A percentile compares a stretch with the other conserved stretches of the same genome.
Conservation (phyloP, 1,140 invertebrate genomes). For the Procambarus clarkii region DNA sequence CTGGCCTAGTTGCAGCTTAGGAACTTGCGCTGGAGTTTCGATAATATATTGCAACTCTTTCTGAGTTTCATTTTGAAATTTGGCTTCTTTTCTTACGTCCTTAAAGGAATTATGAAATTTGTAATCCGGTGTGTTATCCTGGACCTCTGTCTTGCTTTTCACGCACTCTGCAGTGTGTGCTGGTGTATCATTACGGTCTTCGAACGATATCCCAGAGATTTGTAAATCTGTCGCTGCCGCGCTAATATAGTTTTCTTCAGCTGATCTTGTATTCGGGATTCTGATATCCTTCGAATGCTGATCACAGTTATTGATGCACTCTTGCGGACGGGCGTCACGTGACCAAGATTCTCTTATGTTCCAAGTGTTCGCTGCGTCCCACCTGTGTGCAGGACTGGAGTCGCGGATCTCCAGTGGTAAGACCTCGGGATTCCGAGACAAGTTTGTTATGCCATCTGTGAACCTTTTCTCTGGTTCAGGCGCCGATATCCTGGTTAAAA, state of each 20-base stretch:
- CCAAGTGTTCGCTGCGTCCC: neutral
- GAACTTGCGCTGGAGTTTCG: slow-evolving; percentile 41
- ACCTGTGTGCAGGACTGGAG: neutral
- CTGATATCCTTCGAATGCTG: neutral
- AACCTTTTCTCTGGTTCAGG: neutral
- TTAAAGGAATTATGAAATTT: neutral
- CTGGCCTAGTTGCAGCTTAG: neutral
- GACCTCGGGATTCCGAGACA: too few relatives aligned
- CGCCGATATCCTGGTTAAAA: neutral
- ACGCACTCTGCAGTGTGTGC: neutral
- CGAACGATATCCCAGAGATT: neutral
- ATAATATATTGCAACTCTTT: slow-evolving; percentile 46
- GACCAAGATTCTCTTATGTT: neutral
- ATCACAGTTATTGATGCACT: neutral
- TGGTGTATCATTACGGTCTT: neutral
- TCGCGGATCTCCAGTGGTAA: too few relatives aligned
- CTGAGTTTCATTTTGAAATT: neutral
- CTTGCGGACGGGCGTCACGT: neutral
- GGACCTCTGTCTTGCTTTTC: neutral
- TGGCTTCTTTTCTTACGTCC: neutral
- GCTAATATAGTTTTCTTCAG: neutral
- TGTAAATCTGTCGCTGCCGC: neutral
- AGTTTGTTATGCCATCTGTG: neutral
- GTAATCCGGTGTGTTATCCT: neutral
- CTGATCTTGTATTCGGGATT: neutral